Conservation (phyloP, 2,797 vertebrate species). For the Onychomys leucogaster region DNA sequence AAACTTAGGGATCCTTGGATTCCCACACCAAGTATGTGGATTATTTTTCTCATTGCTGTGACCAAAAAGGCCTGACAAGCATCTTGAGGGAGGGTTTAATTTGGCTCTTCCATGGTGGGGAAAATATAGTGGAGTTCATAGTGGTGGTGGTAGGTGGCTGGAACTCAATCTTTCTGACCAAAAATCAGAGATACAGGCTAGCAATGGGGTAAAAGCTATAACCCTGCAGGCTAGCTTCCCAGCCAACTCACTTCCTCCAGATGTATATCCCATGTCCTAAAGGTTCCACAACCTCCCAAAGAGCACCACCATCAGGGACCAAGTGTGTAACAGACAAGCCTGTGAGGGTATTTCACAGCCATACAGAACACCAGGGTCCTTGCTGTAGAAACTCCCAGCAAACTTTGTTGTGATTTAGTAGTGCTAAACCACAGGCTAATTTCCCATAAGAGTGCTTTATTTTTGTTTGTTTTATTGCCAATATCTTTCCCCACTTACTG, state of each 20-base stretch:
- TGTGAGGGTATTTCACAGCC: background rate
- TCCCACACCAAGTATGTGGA: background rate
- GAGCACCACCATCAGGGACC: background rate
- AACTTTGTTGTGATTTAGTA: background rate
- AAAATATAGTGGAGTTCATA: background rate
- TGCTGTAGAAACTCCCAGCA: background rate
- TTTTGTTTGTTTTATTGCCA: conserved; percentile 11
- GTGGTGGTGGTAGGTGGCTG: background rate
- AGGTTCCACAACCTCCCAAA: background rate
- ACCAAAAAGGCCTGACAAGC: background rate
- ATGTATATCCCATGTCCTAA: background rate
- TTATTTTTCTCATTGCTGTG: background rate
- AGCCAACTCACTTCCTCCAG: background rate
- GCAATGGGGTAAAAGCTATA: background rate
- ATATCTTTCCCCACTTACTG: background rate
- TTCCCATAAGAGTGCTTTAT: background rate
- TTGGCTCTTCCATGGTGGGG: background rate
- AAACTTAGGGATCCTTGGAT: background rate
- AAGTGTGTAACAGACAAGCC: background rate
- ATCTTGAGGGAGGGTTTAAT: background rate
- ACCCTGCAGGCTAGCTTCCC: background rate
- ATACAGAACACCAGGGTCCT: background rate
- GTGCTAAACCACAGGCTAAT: background rate
- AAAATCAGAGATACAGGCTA: background rate
- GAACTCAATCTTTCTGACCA: background rate